Evolutionary conservation across 2,113 vertebrate species (phyloP).

Genomic region (Urocolius indicus): DNA sequence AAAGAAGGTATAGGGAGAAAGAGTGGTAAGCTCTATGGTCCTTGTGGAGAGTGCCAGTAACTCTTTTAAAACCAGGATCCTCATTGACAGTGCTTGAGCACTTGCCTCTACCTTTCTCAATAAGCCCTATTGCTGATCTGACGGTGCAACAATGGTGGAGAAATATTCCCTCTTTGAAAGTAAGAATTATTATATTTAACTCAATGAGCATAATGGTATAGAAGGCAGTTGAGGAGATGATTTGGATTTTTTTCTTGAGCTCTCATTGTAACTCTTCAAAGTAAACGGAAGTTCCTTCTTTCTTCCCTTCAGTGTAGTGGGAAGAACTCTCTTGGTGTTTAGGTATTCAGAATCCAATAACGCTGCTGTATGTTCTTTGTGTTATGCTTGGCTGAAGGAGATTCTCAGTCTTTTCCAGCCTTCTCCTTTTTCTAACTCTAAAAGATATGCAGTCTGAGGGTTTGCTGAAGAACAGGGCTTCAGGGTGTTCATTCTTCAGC

Average conservation of each 20-base stretch:
- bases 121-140: background rate
- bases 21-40: background rate
- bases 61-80: background rate
- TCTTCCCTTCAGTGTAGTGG: background rate
- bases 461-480: background rate
- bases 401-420: background rate
- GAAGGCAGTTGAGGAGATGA: background rate
- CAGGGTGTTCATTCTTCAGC: background rate
- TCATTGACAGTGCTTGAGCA: background rate
- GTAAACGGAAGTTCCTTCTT: background rate
- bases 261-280: background rate
- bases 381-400: background rate
- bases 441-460: background rate
- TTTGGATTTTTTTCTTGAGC: background rate
- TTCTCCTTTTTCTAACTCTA: background rate
- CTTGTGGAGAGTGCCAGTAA: background rate
- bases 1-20: background rate
- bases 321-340: background rate
- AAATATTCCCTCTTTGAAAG: background rate
- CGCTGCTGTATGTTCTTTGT: background rate
- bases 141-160: background rate
- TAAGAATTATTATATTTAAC: background rate
- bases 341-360: background rate
- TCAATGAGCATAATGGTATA: background rate
- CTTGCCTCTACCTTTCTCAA: background rate